These are phyloP conservation scores for Caloenas nicobarica DNA, from an alignment of 2,113 vertebrate genomes.

Conservation along the genomic window DNA sequence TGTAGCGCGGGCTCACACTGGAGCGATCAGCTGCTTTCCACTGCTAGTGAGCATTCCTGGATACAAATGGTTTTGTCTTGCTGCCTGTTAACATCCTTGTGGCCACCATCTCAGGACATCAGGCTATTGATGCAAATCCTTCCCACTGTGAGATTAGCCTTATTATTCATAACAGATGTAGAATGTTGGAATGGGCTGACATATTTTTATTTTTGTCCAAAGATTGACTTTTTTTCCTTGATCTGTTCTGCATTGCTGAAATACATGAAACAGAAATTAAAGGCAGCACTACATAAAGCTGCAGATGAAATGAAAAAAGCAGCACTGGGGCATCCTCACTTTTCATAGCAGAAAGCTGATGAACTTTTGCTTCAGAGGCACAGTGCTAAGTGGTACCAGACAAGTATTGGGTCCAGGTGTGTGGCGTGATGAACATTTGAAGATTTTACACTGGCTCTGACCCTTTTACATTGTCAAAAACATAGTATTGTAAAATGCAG, in stretches of 20 bases:
- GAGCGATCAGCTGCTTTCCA: constrained; percentile 2
- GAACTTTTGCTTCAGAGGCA: background rate
- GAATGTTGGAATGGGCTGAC: background rate
- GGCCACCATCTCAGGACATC: background rate
- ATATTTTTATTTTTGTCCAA: background rate
- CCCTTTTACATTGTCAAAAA: background rate
- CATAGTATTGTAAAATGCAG: background rate
- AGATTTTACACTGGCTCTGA: background rate
- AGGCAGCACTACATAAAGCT: background rate
- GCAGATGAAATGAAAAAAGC: background rate
- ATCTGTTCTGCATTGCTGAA: background rate
- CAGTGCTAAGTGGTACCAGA: background rate
- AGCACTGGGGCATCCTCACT: background rate
- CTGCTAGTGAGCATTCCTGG: constrained; percentile 1
- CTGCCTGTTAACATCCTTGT: background rate
- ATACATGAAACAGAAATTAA: background rate
- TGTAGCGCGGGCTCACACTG: background rate
- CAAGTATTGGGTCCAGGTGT: background rate
- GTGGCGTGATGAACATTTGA: background rate
- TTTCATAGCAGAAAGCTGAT: background rate
- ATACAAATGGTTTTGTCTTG: constrained; percentile 25
- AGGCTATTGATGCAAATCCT: background rate
- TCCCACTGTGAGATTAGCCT: background rate
- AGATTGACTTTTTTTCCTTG: background rate
- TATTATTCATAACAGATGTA: background rate